phyloP scores from a whole-genome alignment of 1,140 invertebrate species.

The Micrasema minimum region DNA sequence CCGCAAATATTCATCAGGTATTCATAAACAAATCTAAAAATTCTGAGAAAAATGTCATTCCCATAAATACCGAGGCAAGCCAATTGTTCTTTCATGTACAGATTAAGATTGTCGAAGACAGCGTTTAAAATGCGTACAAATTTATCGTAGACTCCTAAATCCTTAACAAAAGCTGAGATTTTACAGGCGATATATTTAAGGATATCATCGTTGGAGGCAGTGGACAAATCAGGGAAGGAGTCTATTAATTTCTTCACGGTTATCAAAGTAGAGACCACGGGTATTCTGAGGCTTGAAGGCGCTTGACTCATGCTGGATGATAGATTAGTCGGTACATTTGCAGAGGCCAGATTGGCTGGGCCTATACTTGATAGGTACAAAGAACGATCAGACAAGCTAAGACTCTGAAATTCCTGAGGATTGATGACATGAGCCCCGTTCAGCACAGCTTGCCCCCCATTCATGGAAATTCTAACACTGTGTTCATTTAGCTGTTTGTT shows the following conservation, averaged over 20 bases:
- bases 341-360: slow-evolving; percentile 17
- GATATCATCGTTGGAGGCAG: slow-evolving; percentile 11
- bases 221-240: neutral
- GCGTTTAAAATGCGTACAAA: slow-evolving; percentile 10
- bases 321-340: slow-evolving; percentile 33
- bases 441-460: slow-evolving; percentile 28
- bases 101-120: neutral
- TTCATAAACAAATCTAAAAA: slow-evolving; percentile 17
- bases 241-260: neutral
- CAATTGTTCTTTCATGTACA: slow-evolving; percentile 5
- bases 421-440: slow-evolving; percentile 37
- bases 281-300: too few species aligned
- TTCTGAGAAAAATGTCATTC: slow-evolving; percentile 22
- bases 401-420: slow-evolving; percentile 31
- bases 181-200: neutral
- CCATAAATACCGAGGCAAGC: slow-evolving; percentile 1
- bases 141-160: neutral
- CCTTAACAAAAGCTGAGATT: slow-evolving; percentile 6
- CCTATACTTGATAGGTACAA: slow-evolving; percentile 31
- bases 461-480: slow-evolving; percentile 42
- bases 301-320: neutral
- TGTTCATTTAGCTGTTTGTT: slow-evolving; percentile 52
- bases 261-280: neutral
- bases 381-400: neutral
- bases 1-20: slow-evolving; percentile 17